A percentile compares a stretch with the other conserved stretches of the same genome.
phyloP scores from a whole-genome alignment of 2,113 vertebrate genomes.

The Hypocryptadius cinnamomeus region DNA sequence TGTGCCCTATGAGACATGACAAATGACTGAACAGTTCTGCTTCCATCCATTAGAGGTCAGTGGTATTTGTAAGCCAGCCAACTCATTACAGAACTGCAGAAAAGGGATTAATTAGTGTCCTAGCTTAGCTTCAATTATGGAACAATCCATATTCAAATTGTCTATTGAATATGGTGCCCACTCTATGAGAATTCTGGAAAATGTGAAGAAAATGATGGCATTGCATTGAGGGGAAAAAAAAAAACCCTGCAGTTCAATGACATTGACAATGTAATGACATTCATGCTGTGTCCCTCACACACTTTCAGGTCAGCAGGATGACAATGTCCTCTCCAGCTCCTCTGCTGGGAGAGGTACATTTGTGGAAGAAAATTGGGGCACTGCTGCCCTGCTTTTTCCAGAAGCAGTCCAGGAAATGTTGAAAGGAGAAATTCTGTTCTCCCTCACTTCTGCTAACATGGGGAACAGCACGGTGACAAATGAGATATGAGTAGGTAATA shows the following conservation, averaged over 20 bases:
- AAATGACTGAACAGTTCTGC: slow-evolving; percentile 44
- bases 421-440: not conserved
- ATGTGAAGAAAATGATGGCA: not conserved
- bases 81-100: slow-evolving; percentile 38
- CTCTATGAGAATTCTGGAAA: not conserved
- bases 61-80: slow-evolving; percentile 53
- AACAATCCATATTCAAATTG: slow-evolving; percentile 47
- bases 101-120: slow-evolving; percentile 53
- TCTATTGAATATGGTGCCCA: not conserved
- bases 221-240: not conserved
- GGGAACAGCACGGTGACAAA: not conserved
- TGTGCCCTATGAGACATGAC: slow-evolving; percentile 35
- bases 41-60: slow-evolving; percentile 56
- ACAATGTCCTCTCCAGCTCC: not conserved
- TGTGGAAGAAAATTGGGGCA: not conserved
- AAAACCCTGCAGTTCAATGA: not conserved
- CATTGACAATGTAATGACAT: not conserved
- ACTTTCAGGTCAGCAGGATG: not conserved
- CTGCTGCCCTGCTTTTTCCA: not conserved
- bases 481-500: rapidly evolving
- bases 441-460: rapidly evolving
- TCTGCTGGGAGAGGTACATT: not conserved
- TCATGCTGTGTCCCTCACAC: not conserved
- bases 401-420: not conserved
- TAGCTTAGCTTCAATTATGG: slow-evolving; percentile 29